Evolutionary conservation across 1,140 invertebrate species (phyloP).

Genomic region (Drosophila pectinifera): DNA sequence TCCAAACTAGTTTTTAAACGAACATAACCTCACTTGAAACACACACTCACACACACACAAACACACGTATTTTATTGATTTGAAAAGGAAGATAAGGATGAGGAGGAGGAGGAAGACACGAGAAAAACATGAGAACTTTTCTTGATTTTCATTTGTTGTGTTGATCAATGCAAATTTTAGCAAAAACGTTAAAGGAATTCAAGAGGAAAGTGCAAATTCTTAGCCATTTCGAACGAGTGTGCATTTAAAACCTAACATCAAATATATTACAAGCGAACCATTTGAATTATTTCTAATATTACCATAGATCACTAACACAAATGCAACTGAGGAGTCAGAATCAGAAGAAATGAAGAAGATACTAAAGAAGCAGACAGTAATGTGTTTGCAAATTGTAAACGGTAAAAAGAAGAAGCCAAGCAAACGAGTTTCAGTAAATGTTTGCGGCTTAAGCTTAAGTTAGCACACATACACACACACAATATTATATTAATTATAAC

Average conservation of each 20-base stretch:
- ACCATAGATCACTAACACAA: slow-evolving; percentile 34
- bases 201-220: slow-evolving; percentile 59
- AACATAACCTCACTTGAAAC: slow-evolving; percentile 15
- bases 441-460: slow-evolving; percentile 51
- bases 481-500: slow-evolving; percentile 58
- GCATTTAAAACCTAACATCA: slow-evolving; percentile 68
- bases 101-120: background rate
- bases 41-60: slow-evolving; percentile 34
- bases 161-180: slow-evolving; percentile 61
- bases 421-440: slow-evolving; percentile 44
- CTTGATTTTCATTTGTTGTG: slow-evolving; percentile 57
- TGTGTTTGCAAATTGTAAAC: slow-evolving; percentile 13
- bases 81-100: slow-evolving; percentile 9
- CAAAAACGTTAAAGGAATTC: slow-evolving; percentile 23
- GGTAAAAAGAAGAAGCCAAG: slow-evolving; percentile 21
- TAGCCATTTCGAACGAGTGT: slow-evolving; percentile 79
- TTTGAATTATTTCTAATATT: slow-evolving; percentile 42
- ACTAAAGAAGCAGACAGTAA: slow-evolving; percentile 13
- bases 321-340: slow-evolving; percentile 36
- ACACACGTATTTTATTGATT: slow-evolving; percentile 46
- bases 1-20: slow-evolving; percentile 56
- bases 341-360: background rate
- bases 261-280: slow-evolving; percentile 38
- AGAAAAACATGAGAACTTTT: slow-evolving; percentile 44
- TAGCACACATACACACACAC: slow-evolving; percentile 37